phyloP scores from a whole-genome alignment of 2,113 vertebrate species.

The Sander lucioperca region DNA sequence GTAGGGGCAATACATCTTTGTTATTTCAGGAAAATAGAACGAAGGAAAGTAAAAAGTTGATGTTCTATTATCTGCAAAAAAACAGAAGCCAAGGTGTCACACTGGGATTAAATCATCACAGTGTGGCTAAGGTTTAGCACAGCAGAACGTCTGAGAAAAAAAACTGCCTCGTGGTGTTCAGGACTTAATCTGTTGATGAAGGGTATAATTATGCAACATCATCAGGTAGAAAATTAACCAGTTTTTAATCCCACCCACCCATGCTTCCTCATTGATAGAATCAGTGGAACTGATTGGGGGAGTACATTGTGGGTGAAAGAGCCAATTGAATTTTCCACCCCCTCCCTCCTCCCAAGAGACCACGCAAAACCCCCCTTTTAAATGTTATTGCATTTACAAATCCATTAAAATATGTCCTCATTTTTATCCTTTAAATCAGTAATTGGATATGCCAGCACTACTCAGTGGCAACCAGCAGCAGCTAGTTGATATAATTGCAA shows the following conservation, averaged over 20 bases:
- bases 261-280: constrained; percentile 20
- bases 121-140: not conserved
- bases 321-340: constrained; percentile 51
- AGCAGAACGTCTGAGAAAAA: not conserved
- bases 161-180: not conserved
- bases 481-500: constrained; percentile 73
- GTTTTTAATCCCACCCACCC: constrained; percentile 53
- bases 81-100: not conserved
- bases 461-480: constrained; percentile 47
- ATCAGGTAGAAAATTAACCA: constrained; percentile 49
- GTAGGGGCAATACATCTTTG: not conserved
- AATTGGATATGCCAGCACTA: constrained; percentile 68
- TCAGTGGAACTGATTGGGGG: constrained; percentile 45
- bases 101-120: not conserved
- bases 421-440: constrained; percentile 74
- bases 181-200: constrained; percentile 50
- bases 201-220: constrained; percentile 53
- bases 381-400: constrained; percentile 73
- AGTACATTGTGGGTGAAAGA: constrained; percentile 38
- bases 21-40: not conserved
- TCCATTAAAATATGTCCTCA: constrained; percentile 72
- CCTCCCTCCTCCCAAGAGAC: constrained; percentile 29
- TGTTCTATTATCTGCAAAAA: constrained; percentile 13
- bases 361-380: constrained; percentile 32
- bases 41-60: not conserved